A percentile compares a stretch with the other conserved stretches of the same genome.
Conservation (phyloP, 2,797 vertebrate species). For the Gallirallus australis region DNA sequence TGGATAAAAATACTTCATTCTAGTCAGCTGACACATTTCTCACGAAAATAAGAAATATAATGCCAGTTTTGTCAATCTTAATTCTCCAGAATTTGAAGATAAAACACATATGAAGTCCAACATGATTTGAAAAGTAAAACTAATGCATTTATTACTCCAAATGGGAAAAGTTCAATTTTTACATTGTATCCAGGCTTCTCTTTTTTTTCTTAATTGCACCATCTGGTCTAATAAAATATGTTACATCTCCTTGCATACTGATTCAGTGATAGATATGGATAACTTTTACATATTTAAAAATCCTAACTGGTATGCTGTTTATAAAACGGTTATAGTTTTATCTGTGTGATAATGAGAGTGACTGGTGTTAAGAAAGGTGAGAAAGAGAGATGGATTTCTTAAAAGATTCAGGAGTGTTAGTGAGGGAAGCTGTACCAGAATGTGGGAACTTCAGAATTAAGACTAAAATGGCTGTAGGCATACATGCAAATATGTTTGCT, state of each 20-base stretch:
- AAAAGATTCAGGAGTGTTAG: not conserved
- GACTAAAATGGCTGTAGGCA: not conserved
- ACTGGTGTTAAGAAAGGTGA: not conserved
- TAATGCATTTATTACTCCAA: not conserved
- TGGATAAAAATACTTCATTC: not conserved
- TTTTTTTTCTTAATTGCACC: constrained; percentile 10
- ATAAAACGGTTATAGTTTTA: not conserved
- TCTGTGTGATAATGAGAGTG: not conserved
- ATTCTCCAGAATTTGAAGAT: not conserved
- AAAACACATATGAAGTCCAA: not conserved
- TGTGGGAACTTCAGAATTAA: not conserved
- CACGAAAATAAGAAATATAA: not conserved
- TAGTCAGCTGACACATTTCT: not conserved
- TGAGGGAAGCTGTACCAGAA: not conserved
- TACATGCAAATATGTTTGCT: not conserved
- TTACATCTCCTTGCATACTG: not conserved
- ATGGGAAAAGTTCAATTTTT: constrained; percentile 9
- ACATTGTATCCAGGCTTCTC: not conserved
- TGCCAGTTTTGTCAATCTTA: not conserved
- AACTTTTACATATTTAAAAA: not conserved
- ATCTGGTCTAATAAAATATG: constrained; percentile 32
- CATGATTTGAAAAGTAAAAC: not conserved
- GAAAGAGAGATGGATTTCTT: not conserved
- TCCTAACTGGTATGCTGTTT: not conserved
- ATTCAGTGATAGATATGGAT: not conserved